phyloP scores from a whole-genome alignment of 1,140 invertebrate species.

The Apis cerana region DNA sequence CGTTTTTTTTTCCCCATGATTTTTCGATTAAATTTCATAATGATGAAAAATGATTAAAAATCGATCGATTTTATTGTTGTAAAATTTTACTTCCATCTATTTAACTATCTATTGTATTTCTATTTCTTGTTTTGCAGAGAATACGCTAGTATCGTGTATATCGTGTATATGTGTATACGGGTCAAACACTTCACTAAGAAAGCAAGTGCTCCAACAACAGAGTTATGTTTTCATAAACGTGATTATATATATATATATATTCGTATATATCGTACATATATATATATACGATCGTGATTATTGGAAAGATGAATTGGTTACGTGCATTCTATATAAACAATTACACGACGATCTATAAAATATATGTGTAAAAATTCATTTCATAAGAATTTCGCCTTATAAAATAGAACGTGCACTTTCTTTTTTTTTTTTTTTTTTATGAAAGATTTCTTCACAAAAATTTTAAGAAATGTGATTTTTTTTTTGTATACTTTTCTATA shows the following conservation, averaged over 20 bases:
- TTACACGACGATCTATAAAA: slow-evolving; percentile 13
- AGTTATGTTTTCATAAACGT: background rate
- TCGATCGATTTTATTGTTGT: background rate
- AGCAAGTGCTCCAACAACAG: slow-evolving; percentile 3
- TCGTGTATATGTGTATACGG: slow-evolving; percentile 19
- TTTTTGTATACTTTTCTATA: background rate
- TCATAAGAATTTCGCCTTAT: slow-evolving; percentile 6
- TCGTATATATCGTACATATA: too few species aligned
- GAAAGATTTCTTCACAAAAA: too few species aligned
- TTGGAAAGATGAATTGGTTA: background rate
- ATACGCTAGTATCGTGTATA: background rate
- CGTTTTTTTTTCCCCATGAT: background rate
- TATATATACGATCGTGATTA: background rate
- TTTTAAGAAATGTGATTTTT: too few species aligned
- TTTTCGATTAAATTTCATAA: background rate
- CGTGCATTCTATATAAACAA: slow-evolving; percentile 5
- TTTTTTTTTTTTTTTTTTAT: too few species aligned
- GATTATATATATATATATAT: background rate
- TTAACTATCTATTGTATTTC: background rate
- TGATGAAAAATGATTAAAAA: background rate
- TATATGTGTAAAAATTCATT: slow-evolving; percentile 29
- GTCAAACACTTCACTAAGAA: background rate
- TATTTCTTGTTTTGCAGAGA: background rate
- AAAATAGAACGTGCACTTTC: slow-evolving; percentile 1
- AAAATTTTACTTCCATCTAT: slow-evolving; percentile 1